phyloP scores from a whole-genome alignment of 2,113 vertebrate genomes.

The Cygnus atratus region DNA sequence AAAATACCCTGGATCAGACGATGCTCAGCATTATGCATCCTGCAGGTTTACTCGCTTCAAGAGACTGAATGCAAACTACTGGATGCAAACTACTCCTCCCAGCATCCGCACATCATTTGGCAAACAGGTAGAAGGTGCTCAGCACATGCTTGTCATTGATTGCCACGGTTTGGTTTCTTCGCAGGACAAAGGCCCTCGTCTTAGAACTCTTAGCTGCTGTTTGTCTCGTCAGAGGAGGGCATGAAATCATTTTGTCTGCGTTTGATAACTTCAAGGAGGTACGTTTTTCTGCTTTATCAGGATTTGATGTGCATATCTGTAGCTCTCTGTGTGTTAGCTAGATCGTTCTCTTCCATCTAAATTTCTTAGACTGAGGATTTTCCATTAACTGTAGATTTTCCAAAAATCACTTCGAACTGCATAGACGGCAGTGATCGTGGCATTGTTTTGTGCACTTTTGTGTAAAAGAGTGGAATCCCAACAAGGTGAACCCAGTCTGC shows the following conservation, averaged over 20 bases:
- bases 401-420: not conserved
- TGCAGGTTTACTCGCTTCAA: not conserved
- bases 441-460: rapidly evolving
- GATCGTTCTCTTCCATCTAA: not conserved
- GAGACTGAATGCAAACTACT: not conserved
- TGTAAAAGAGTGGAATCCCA: not conserved
- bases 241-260: conserved; percentile 94
- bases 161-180: not conserved
- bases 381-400: not conserved
- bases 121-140: not conserved
- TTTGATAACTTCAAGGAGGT: conserved; percentile 99
- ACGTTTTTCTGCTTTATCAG: not conserved
- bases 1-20: rapidly evolving
- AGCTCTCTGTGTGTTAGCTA: not conserved
- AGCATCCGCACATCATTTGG: not conserved
- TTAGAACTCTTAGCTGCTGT: conserved; percentile 92
- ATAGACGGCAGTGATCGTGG: rapidly evolving
- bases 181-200: conserved; percentile 95
- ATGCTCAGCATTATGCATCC: not conserved
- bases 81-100: not conserved
- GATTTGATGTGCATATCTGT: rapidly evolving
- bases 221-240: conserved; percentile 95
- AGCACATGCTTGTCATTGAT: not conserved
- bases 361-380: not conserved
- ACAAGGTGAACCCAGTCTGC: not conserved